Base-by-base conservation (phyloP, 2,888 invertebrate genomes). In the Lamellibrachia satsuma region DNA sequence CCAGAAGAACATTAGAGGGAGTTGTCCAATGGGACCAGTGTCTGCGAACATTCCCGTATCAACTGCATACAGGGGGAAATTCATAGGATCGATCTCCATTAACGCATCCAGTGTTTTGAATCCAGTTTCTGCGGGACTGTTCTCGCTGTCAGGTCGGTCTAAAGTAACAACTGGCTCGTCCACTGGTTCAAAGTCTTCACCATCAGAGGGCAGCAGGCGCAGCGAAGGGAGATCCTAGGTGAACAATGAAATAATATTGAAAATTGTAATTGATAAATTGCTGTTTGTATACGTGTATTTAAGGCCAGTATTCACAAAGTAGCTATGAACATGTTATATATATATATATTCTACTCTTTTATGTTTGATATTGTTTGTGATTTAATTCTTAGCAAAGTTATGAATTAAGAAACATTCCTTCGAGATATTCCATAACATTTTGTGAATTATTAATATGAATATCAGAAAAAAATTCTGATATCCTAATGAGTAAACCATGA, bases 1-100 rank as follows among this genome's bases (percentile, higher is more conserved):
- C 95, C 96, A 96, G 94, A 95, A 96, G 92, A 95, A 94, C 15
- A 95, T 94, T 51, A 96, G 92, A 1, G 96, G 96, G 22, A 96
- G 93, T 52, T 93, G 94, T 8, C 96, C 96, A 94, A 95, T 95
- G 0, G 96, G 95, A 90, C 94, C 94, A 93, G 95, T 95, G n/a
- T 94, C 94, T 0, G 95, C 93, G 52, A 95, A 95, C 22, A 95
- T 93, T 1, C 95, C 95, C 3, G 94, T 93, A 92, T 94, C 92
- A 1, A 94, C 94, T 7, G 95, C 95, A 93, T 95, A 96, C n/a
- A 96, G 94, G 0, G 96, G 95, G 91, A 95, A 96, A 51, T 94
- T 94, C 92, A 95, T 93, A 2, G 95, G 95, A 52, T 93, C 92
- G 52, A 93, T 27, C 9, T 93, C 75, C 9, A 51, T 11, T 0